Base-by-base conservation (phyloP, 2,113 vertebrate species). In the Melanostigma gelatinosum region DNA sequence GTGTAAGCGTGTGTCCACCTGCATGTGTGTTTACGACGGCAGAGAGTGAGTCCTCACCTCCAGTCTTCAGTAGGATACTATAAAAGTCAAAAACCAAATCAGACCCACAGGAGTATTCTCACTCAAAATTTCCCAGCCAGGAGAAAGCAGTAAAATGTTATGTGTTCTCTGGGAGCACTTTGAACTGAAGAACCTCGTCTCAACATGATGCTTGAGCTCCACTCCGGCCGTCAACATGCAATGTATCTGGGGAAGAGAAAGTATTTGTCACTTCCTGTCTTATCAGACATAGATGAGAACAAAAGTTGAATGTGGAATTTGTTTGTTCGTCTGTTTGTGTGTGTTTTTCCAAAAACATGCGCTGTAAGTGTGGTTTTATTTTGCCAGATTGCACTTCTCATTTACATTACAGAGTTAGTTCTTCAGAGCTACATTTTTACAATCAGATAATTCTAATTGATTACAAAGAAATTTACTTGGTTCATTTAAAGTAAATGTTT, bases 121-220 rank as follows among this genome's bases (percentile, higher is more conserved):
- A 84, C 77, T 64, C 80, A 86, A 87, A 92, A 83, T 24, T 67
- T 86, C 90, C 90, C 80, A 92, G 76, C 85, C 89, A 87, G 92
- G 86, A 91, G 87, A 88, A 89, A 57, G 84, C 72, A 79, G 82
- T 93, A 86, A 94, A 94, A 80, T 40, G 80, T 94, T 89, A 90
- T 87, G 86, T 63, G 92, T 71, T 93, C 89, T 57, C 12, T 48
- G 89, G 92, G 93, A 94, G 89, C 85, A 83, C 86, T 82, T 79
- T 60, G 80, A 90, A 77, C 64, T 32, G 72, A 90, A 77, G 75
- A 89, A 83, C 85, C 86, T 85, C 36, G 48, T 85, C 90, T 84
- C 76, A 68, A 86, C 84, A 81, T n/a, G 79, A 81, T 54, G 85
- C 82, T 50, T 57, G 75, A 86, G 78, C 85, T 85, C 50, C 22